Evolutionary conservation across 2,888 invertebrate genomes (phyloP).

Genomic region (Cheilosia pagana): DNA sequence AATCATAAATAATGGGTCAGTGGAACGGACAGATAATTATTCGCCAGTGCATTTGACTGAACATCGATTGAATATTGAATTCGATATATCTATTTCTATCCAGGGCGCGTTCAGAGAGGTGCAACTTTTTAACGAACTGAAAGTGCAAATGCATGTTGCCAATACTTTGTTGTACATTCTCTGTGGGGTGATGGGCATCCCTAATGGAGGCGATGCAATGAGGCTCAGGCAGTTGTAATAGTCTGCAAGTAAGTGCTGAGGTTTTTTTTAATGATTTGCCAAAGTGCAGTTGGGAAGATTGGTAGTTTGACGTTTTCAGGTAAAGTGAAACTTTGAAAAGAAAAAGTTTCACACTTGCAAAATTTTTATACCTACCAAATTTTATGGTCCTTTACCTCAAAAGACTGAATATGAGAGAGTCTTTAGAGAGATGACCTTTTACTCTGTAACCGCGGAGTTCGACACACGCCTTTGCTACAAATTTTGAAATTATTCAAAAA

Average conservation of each 20-base stretch:
- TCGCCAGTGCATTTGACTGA: conserved; percentile 49
- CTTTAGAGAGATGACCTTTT: too few species aligned
- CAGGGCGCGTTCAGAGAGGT: neutral
- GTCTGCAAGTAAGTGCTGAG: conserved; percentile 22
- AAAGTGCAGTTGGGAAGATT: too few species aligned
- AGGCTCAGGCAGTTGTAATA: conserved; percentile 22
- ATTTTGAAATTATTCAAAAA: too few species aligned
- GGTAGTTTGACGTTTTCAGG: too few species aligned
- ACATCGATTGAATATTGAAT: conserved; percentile 31
- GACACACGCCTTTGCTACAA: too few species aligned
- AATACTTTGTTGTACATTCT: conserved; percentile 28
- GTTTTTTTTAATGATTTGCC: conserved; percentile 38
- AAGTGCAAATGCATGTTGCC: conserved; percentile 67
- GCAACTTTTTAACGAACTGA: conserved; percentile 42
- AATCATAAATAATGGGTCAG: conserved; percentile 76
- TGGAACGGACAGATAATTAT: conserved; percentile 68
- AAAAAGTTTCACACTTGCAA: too few species aligned
- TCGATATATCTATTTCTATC: conserved; percentile 13
- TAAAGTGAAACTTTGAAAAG: too few species aligned
- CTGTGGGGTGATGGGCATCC: conserved; percentile 13
- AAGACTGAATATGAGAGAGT: too few species aligned
- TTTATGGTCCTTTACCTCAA: too few species aligned
- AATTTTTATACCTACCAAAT: too few species aligned
- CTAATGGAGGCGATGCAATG: conserved; percentile 53
- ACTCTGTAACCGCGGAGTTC: too few species aligned